Evolutionary conservation across 2,113 vertebrate genomes (phyloP), one percentile per base, ranked within the genome.

Genomic region (Petrocephalus microphthalmus): DNA sequence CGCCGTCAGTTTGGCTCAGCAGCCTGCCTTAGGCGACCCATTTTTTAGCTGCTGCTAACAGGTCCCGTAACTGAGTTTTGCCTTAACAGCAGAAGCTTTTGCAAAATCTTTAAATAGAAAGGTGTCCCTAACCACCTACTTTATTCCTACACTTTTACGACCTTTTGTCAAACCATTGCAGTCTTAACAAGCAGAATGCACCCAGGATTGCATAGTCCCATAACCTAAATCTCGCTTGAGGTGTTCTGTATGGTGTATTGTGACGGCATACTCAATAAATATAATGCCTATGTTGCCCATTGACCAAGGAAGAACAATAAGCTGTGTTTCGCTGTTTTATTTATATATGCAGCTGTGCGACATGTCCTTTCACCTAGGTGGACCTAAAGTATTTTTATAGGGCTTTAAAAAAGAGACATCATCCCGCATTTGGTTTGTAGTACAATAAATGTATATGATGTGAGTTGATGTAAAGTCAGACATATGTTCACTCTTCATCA

Each of bases 181-280:
- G 33, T 37, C 52, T 86, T 60, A 60, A 86, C 85, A 64, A 86
- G 85, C 53, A 60, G 33, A 86, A 60, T 45, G 1, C 85, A n/a
- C 54, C 54, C 42, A 64, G 56, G 53, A 33, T 57, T 86, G 53
- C 57, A 45, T 64, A 22, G 85, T 60, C 25, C 56, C 37, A n/a
- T 54, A 22, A 60, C 17, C 3, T 64, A 22, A 45, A 60, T 22
- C 54, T 29, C 85, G 42, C 85, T 64, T 45, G 25, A 42, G 33
- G 22, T 37, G 37, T 88, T 84, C 85, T 54, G 42, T 87, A 54
- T 7, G 45, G 5, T 81, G 25, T 54, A 89, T 13, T 53, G 8
- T 29, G 54, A 56, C 37, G 29, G n/a, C 29, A 81, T 15, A 42
- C 3, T 86, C 67, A 71, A 78, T 78, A 81, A 87, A 86, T 81